Evolutionary conservation across 2,888 invertebrate species (phyloP), one percentile per base, ranked within the genome.

Genomic region (Epirrhoe tristata): DNA sequence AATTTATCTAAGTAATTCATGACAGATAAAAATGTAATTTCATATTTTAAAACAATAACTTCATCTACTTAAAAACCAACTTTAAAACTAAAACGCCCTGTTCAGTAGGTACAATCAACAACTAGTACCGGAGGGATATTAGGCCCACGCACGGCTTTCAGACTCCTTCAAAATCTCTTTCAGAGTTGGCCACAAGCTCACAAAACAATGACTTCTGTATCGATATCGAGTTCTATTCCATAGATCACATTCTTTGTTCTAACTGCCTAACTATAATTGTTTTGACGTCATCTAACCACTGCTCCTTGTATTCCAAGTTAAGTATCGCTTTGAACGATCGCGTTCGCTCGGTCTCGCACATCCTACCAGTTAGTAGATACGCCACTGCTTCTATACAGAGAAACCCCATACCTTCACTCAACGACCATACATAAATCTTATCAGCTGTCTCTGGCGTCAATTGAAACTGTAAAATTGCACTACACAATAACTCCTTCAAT

Each of bases 391-490:
- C 95, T 3, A 95, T 92, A 74, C 95, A 92, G 17, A 95, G 82
- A 72, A 95, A 92, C 52, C 95, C 94, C 83, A 95, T 95, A 0
- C 94, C 93, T n/a, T 95, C 95, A 75, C 92, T 93, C 57, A 95
- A 75, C 0, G 95, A 95, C 95, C 95, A 95, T 31, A 92, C 88
- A 75, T 95, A 95, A 73, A 95, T 94, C 69, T 87, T 89, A 73
- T 94, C 93, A 0, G 94, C 94, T 4, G 93, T 94, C 39, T 88
- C 82, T 0, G 93, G 85, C 8, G 85, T 87, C 75, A 95, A 78
- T 76, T 87, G 86, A 77, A 94, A 94, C 73, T 94, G 94, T 74
- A 95, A 85, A 63, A 95, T 94, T 17, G 94, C 94, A 75, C 93
- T 92, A 54, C 89, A 89, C 52, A 95, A 77, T 60, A 89, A 82